Percentiles rank a stretch among this genome's conserved stretches.
phyloP scores from a whole-genome alignment of 2,888 invertebrate genomes.

The Drosophila mayaguana region DNA sequence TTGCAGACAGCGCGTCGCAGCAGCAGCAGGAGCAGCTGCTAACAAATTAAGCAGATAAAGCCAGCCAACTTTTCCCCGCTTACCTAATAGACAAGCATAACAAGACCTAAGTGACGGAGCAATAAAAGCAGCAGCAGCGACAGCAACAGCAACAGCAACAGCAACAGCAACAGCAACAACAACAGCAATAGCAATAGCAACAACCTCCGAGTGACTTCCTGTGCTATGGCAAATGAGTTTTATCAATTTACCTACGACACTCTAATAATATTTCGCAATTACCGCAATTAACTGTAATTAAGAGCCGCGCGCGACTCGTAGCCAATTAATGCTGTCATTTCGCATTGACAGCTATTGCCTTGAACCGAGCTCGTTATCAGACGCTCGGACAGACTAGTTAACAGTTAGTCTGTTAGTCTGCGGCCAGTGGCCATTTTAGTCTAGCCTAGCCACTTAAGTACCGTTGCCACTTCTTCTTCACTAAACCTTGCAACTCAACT shows the following conservation, averaged over 20 bases:
- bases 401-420: neutral
- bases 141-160: constrained; percentile 4
- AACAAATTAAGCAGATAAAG: constrained; percentile 79
- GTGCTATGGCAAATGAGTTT: constrained; percentile 54
- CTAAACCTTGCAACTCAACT: constrained; percentile 29
- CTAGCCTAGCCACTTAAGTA: constrained; percentile 46
- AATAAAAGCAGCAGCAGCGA: constrained; percentile 22
- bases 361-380: constrained; percentile 14
- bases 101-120: constrained; percentile 44
- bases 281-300: constrained; percentile 82
- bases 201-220: constrained; percentile 15
- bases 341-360: constrained; percentile 57
- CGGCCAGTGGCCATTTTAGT: constrained; percentile 24
- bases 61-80: constrained; percentile 58
- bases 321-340: constrained; percentile 65
- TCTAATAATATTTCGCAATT: constrained; percentile 81
- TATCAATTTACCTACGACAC: constrained; percentile 68
- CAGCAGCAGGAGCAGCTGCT: constrained; percentile 52
- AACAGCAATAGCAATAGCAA: neutral
- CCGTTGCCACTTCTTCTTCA: constrained; percentile 29
- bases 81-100: constrained; percentile 68
- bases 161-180: neutral
- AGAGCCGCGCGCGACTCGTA: constrained; percentile 49
- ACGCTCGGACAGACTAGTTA: neutral
- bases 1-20: constrained; percentile 2